Evolutionary conservation across 2,888 invertebrate species (phyloP), one percentile per base, ranked within the genome.

Genomic region (Brachypterus glaber): DNA sequence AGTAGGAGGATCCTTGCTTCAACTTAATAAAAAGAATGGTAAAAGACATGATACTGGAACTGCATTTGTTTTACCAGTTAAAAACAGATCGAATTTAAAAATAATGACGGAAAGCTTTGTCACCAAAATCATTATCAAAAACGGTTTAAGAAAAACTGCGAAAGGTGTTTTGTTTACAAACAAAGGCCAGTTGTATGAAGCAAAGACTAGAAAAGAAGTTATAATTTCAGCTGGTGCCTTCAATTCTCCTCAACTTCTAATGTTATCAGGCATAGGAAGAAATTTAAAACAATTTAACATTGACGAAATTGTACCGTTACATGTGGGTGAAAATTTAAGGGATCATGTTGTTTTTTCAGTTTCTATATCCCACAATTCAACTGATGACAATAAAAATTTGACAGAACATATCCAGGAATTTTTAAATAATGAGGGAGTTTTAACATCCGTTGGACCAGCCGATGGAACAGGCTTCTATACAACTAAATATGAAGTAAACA

Each of bases 201-300:
- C 27, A 9, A 27, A 5, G 4, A 13, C 27, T 9, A 27, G 12
- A 11, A 27, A 11, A 11, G 27, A 27, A 27, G 12, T 27, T 11
- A 27, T 27, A 5, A 9, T 27, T 27, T 27, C 27, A 5, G 27
- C 27, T 27, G 27, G 27, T 4, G 27, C 27, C 4, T 9, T 27
- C 5, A 11, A 5, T 27, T 27, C 27, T 5, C 27, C 27, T 11
- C 27, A 27, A 11, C 8, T 27, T 11, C 27, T 27, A 4, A 5
- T 9, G 12, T 13, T 27, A 5, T 27, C 27, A 9, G 27, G 27
- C 4, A 13, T 27, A 4, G 27, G 27, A 27, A 5, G 27, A 27
- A 13, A 27, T 11, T 11, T 27, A 13, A 9, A 4, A 5, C 8
- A 27, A 27, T 27, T 27, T 27, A 27, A 27, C 12, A 27, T 27